Conservation (phyloP, 2,113 vertebrate genomes). For the Varanus salvator region DNA sequence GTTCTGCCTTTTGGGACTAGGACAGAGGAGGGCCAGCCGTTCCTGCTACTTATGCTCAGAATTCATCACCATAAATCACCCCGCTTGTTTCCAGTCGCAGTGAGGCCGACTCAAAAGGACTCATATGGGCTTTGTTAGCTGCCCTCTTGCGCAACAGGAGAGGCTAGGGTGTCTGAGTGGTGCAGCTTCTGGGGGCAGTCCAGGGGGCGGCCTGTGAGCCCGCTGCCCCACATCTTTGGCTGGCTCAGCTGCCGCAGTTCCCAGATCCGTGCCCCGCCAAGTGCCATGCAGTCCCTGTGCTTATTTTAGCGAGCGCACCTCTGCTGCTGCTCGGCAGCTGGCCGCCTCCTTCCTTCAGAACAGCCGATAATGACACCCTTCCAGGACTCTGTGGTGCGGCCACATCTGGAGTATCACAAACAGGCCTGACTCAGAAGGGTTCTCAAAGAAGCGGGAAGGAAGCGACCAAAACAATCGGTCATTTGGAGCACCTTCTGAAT, state of each 20-base stretch:
- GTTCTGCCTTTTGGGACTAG: neutral
- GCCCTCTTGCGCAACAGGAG: neutral
- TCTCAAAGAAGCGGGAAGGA: neutral
- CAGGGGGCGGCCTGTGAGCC: neutral
- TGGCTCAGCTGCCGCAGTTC: no score
- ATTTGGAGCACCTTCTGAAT: no score
- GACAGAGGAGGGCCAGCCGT: neutral
- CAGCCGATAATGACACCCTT: neutral
- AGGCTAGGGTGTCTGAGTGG: neutral
- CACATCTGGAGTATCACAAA: neutral
- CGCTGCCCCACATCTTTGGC: neutral
- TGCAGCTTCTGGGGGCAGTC: neutral
- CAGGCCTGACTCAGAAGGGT: neutral
- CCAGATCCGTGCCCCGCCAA: neutral
- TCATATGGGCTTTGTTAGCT: neutral
- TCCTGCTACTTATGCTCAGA: no score
- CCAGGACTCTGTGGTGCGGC: neutral
- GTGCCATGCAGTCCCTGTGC: neutral
- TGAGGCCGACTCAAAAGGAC: neutral
- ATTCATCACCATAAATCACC: neutral
- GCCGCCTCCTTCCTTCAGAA: neutral
- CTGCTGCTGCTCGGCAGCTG: neutral
- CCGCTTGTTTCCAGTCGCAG: neutral
- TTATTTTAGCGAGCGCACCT: neutral
- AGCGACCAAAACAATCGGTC: neutral